Evolutionary conservation across 2,113 vertebrate species (phyloP).

Genomic region (Tragulus kanchil): DNA sequence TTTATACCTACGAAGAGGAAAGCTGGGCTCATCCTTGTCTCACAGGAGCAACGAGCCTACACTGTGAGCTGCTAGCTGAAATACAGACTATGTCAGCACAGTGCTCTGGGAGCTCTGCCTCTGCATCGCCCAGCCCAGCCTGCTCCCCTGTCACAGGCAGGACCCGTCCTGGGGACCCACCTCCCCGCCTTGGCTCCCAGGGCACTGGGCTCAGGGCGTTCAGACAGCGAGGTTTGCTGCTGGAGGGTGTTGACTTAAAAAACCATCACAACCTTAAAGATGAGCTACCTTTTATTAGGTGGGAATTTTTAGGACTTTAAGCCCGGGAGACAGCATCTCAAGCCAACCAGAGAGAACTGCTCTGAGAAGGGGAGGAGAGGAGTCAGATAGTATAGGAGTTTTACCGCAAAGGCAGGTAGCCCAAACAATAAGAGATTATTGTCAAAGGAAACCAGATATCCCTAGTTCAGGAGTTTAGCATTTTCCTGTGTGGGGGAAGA

Average conservation of each 20-base stretch:
- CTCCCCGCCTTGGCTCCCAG: background rate
- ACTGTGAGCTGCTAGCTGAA: background rate
- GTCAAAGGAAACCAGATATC: background rate
- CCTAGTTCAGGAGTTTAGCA: background rate
- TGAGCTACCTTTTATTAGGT: background rate
- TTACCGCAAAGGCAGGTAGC: background rate
- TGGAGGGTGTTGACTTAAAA: background rate
- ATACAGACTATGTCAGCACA: conserved; percentile 85
- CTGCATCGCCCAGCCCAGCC: no score
- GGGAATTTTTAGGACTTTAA: background rate
- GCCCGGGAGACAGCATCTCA: background rate
- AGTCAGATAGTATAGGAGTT: background rate
- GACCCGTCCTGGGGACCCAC: fast-evolving
- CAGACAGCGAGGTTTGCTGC: background rate
- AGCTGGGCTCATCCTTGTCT: background rate
- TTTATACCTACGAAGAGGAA: background rate
- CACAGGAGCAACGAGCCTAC: background rate
- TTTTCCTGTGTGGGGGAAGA: background rate
- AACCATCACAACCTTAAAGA: background rate
- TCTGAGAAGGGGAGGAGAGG: background rate
- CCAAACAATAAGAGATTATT: background rate
- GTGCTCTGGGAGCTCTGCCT: conserved; percentile 91
- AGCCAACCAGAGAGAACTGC: background rate
- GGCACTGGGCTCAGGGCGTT: background rate
- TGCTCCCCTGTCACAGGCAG: background rate